Evolutionary conservation across 1,140 invertebrate species (phyloP), one percentile per base, ranked within the genome.

Genomic region (Popillia japonica): DNA sequence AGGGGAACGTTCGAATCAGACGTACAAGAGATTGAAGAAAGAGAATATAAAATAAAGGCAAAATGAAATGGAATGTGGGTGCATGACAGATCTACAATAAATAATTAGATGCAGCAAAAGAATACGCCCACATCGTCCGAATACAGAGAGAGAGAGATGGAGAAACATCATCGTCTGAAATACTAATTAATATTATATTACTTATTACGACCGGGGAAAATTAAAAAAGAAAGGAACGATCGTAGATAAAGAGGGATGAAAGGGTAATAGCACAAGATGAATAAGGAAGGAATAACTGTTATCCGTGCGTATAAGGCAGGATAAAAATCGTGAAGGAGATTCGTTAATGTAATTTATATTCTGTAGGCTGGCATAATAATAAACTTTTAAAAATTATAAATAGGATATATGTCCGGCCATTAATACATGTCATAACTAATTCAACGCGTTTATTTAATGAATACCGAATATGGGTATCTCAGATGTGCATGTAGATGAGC

Each of bases 101-200:
- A 68, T 68, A 68, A 68, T 68, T 68, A 68, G 61, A 68, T 68
- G 61, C 61, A 68, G 61, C 22, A 68, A 48, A 34, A 68, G 61
- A 68, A 68, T 68, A 68, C 61, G 61, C 61, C 61, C 22, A 68
- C 61, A 20, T 9, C 22, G 61, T 23, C 7, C 27, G 61, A 27
- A n/a, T n/a, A n/a, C n/a, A n/a, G n/a, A n/a, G n/a, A n/a, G n/a
- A 10, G 61, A 34, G 22, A 17, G 48, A n/a, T n/a, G 48, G 48
- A 55, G 48, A 55, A 55, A n/a, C n/a, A 22, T 9, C 59, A 23
- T 27, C 22, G 61, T 34, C 61, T 34, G 27, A 68, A 68, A 68
- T 68, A 68, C 61, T 68, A 68, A 68, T 68, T 68, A 68, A 68
- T 68, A 68, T 68, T 68, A 68, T 68, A 68, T 68, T 68, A 68